These are phyloP conservation scores for Cataglyphis hispanica DNA, from an alignment of 1,140 invertebrate species.

Conservation along the genomic window DNA sequence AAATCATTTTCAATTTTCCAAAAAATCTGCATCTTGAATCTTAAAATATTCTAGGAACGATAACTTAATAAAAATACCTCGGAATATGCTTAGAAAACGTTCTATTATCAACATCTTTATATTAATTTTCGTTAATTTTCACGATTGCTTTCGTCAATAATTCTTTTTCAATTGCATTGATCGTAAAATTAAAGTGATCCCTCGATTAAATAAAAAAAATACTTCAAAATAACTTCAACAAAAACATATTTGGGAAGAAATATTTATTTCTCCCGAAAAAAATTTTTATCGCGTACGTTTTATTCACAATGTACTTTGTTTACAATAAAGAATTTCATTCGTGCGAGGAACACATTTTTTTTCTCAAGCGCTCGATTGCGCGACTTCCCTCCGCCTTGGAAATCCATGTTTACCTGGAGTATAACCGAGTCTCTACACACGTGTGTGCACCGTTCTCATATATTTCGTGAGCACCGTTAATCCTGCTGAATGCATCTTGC, in stretches of 20 bases:
- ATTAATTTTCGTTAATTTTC: background rate
- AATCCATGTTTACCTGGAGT: slow-evolving; percentile 63
- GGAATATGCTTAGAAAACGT: no score
- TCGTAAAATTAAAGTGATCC: background rate
- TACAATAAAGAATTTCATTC: background rate
- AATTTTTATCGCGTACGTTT: slow-evolving; percentile 14
- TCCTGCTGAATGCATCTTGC: slow-evolving; percentile 56
- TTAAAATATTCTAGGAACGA: background rate
- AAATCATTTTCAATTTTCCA: background rate
- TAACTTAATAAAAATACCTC: no score
- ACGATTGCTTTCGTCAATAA: background rate
- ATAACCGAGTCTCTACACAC: slow-evolving; percentile 29
- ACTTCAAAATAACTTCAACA: background rate
- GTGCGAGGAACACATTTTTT: background rate
- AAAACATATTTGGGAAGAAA: background rate
- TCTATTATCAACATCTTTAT: background rate
- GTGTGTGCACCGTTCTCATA: slow-evolving; percentile 59
- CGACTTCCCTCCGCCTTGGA: slow-evolving; percentile 53
- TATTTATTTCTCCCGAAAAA: background rate
- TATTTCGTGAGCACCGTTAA: slow-evolving; percentile 60
- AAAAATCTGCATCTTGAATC: background rate
- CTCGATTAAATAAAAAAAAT: background rate
- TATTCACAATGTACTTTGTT: background rate
- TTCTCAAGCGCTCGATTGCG: slow-evolving; percentile 14
- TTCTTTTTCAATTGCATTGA: background rate